Evolutionary conservation across 2,113 vertebrate species (phyloP).

Genomic region (Phalacrocorax aristotelis): DNA sequence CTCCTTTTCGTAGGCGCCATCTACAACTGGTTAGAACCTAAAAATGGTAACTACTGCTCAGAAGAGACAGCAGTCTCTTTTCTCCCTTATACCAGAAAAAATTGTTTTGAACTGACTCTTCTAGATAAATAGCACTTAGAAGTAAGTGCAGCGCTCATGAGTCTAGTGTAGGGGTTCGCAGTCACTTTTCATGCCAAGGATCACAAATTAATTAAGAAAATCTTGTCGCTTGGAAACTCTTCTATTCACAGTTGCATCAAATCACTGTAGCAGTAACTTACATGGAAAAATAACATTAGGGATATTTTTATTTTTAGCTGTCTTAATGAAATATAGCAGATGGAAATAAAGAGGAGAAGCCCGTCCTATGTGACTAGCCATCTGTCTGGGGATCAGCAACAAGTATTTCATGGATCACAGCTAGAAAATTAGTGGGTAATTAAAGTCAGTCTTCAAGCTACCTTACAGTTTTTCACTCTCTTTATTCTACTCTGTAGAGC

Average conservation of each 20-base stretch:
- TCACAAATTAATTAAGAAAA: conserved; percentile 51
- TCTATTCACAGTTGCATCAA: not conserved
- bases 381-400: conserved; percentile 59
- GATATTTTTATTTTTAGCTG: conserved; percentile 59
- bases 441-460: conserved; percentile 34
- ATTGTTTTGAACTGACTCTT: not conserved
- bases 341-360: conserved; percentile 63
- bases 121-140: not conserved
- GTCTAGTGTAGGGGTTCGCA: not conserved
- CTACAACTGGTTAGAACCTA: not conserved
- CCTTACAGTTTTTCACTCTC: not conserved
- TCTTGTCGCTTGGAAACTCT: conserved; percentile 42
- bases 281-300: conserved; percentile 48
- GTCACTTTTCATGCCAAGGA: conserved; percentile 4
- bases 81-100: not conserved
- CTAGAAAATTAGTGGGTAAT: conserved; percentile 49
- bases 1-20: not conserved
- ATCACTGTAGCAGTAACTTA: conserved; percentile 21
- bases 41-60: not conserved
- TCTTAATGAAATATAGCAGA: conserved; percentile 66
- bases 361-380: conserved; percentile 41
- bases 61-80: not conserved
- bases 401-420: conserved; percentile 32
- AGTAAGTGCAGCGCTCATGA: not conserved
- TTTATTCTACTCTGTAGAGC: not conserved